A percentile compares a stretch with the other conserved stretches of the same genome.
phyloP scores from a whole-genome alignment of 2,797 vertebrate species.

The Cyprinodon diabolis region DNA sequence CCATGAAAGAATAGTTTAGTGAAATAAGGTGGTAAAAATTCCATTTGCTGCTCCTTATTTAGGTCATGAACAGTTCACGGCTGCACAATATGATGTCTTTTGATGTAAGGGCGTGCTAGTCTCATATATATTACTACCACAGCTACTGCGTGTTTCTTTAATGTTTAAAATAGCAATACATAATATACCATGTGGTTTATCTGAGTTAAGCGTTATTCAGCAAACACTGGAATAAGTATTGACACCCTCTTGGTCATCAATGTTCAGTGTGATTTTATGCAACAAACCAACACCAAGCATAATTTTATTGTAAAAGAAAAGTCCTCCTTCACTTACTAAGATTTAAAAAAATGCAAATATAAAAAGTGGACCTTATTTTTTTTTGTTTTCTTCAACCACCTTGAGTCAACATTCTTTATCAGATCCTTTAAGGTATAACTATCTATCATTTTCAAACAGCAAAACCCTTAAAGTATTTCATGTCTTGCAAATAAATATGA shows the following conservation, averaged over 20 bases:
- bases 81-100: slow-evolving; percentile 28
- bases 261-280: neutral
- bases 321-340: neutral
- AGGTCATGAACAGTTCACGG: slow-evolving; percentile 38
- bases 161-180: slow-evolving; percentile 47
- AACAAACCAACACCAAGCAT: neutral
- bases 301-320: neutral
- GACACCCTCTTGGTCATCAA: neutral
- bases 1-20: slow-evolving; percentile 48
- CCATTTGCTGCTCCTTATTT: slow-evolving; percentile 47
- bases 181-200: slow-evolving; percentile 41
- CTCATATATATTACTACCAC: slow-evolving; percentile 33
- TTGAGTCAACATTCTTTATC: neutral
- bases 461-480: neutral
- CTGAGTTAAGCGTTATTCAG: slow-evolving; percentile 12
- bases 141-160: slow-evolving; percentile 40
- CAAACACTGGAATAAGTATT: neutral
- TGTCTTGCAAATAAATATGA: neutral
- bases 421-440: neutral
- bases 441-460: neutral
- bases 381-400: neutral
- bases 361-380: neutral
- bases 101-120: slow-evolving; percentile 59
- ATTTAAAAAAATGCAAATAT: neutral
- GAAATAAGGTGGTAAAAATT: slow-evolving; percentile 35